phyloP scores from a whole-genome alignment of 1,140 invertebrate species.

The Cepaea nemoralis region DNA sequence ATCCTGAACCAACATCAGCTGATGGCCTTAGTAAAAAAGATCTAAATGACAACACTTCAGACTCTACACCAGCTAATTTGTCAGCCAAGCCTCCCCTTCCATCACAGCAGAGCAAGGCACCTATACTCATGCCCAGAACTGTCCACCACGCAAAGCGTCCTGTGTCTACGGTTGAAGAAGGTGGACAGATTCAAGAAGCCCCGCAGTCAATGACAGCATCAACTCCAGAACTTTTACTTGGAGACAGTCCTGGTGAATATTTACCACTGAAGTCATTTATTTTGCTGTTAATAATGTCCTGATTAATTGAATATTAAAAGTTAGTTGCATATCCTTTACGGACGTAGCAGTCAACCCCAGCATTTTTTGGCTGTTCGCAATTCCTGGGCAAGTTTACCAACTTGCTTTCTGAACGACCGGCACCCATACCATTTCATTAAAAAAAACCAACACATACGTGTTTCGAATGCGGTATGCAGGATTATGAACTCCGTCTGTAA shows the following conservation, averaged over 20 bases:
- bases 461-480: no score
- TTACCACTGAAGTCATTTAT: no score
- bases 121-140: not conserved
- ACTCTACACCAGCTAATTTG: not conserved
- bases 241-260: not conserved
- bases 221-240: slow-evolving; percentile 25
- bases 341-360: no score
- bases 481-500: no score
- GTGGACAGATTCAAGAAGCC: not conserved
- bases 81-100: not conserved
- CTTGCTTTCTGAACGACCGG: no score
- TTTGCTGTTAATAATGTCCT: no score
- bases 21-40: not conserved
- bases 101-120: not conserved
- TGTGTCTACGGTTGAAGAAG: slow-evolving; percentile 12
- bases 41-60: not conserved
- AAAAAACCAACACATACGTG: no score
- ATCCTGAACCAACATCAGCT: not conserved
- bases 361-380: no score
- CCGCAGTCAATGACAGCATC: slow-evolving; percentile 29
- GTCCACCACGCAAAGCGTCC: not conserved
- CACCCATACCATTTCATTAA: no score
- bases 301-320: no score
- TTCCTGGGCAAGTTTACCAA: no score
- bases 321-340: no score